Conservation (phyloP, 1,140 invertebrate genomes). For the Andrena cerasifolii region DNA sequence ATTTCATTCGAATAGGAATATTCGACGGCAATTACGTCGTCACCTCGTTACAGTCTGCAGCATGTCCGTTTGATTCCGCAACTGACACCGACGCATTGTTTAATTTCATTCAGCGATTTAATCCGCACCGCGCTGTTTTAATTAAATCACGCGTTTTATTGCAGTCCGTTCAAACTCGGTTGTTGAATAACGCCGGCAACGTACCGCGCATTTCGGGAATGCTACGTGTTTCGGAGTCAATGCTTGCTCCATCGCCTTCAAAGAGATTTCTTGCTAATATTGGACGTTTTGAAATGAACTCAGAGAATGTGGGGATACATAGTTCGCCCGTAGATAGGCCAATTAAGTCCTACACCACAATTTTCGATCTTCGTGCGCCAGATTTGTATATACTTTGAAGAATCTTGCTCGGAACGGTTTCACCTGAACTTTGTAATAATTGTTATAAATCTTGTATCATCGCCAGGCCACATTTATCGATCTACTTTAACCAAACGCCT, state of each 20-base stretch:
- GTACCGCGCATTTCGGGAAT: neutral
- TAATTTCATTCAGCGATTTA: conserved; percentile 18
- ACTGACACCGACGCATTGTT: neutral
- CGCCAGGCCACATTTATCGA: too few species aligned
- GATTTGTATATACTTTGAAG: too few species aligned
- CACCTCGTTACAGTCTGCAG: neutral
- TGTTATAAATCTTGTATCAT: too few species aligned
- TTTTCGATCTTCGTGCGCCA: too few species aligned
- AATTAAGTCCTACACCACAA: too few species aligned
- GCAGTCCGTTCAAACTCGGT: neutral
- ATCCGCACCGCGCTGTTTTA: conserved; percentile 2
- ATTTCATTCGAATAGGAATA: neutral
- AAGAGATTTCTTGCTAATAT: too few species aligned
- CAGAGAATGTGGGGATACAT: too few species aligned
- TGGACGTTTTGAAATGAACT: too few species aligned
- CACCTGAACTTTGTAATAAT: too few species aligned
- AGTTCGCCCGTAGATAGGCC: too few species aligned
- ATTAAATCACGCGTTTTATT: conserved; percentile 33
- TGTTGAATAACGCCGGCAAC: neutral
- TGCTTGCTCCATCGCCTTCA: neutral
- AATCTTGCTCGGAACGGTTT: too few species aligned
- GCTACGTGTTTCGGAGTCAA: neutral
- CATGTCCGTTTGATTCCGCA: neutral
- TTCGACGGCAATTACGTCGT: neutral
- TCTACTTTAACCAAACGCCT: too few species aligned